These are phyloP conservation scores for Emmelina monodactyla DNA, from an alignment of 2,888 invertebrate genomes.

Conservation along the genomic window DNA sequence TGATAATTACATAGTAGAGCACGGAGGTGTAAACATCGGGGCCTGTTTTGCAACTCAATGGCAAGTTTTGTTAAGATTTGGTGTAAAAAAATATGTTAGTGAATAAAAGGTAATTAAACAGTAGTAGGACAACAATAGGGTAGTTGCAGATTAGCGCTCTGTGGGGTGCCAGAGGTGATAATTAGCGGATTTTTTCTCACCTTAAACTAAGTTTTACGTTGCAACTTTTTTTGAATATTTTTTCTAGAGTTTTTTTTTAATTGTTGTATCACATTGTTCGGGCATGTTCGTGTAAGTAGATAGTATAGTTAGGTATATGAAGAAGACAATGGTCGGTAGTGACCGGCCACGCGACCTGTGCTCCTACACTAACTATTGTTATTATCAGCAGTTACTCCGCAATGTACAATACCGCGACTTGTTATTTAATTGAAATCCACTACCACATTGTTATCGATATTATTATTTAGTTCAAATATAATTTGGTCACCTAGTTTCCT, in stretches of 20 bases:
- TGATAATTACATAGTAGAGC: conserved; percentile 44
- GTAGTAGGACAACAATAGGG: too few species aligned
- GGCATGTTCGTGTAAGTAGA: background rate
- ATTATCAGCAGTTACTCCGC: too few species aligned
- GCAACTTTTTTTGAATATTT: conserved; percentile 20
- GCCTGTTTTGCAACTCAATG: conserved; percentile 47
- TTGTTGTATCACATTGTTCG: conserved; percentile 6
- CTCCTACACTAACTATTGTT: too few species aligned
- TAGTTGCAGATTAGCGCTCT: conserved; percentile 15
- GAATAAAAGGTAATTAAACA: conserved; percentile 59
- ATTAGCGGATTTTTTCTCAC: conserved; percentile 63
- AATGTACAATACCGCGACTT: too few species aligned
- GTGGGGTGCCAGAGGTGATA: conserved; percentile 38
- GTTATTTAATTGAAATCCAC: too few species aligned
- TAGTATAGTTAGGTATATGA: background rate
- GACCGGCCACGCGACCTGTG: conserved; percentile 10
- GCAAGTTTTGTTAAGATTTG: conserved; percentile 21
- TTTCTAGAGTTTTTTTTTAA: conserved; percentile 22
- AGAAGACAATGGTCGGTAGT: background rate
- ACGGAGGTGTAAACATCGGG: conserved; percentile 41
- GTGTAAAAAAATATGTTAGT: conserved; percentile 42
- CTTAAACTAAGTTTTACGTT: conserved; percentile 35
- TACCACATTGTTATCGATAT: too few species aligned
- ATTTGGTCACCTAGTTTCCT: too few species aligned
- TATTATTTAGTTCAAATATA: too few species aligned